A percentile compares a stretch with the other conserved stretches of the same genome.
Evolutionary conservation across 2,888 invertebrate genomes (phyloP).

Genomic region (Tholera decimalis): DNA sequence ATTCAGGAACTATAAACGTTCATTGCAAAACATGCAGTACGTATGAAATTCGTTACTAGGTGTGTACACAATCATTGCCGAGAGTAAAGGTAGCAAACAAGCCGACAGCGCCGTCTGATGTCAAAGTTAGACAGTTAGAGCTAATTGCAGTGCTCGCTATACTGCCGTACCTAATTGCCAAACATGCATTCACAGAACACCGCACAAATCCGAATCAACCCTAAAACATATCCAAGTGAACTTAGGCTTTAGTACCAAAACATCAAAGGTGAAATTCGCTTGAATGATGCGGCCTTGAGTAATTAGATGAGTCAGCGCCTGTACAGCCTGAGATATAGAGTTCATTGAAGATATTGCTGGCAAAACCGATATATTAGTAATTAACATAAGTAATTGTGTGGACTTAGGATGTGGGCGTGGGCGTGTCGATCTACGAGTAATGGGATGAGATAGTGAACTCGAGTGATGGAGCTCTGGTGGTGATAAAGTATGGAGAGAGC

Average conservation of each 20-base stretch:
- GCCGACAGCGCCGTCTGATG: slow-evolving; percentile 21
- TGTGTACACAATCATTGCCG: background rate
- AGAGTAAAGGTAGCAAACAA: slow-evolving; percentile 10
- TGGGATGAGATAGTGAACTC: slow-evolving; percentile 30
- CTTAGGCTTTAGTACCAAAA: background rate
- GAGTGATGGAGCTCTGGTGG: slow-evolving; percentile 5
- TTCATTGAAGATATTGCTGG: slow-evolving; percentile 51
- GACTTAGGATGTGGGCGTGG: slow-evolving; percentile 38
- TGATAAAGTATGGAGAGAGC: background rate
- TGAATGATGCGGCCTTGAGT: slow-evolving; percentile 13
- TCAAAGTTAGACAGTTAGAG: slow-evolving; percentile 33
- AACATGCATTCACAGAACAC: slow-evolving; percentile 51
- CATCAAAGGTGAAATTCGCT: slow-evolving; percentile 8
- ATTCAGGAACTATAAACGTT: background rate
- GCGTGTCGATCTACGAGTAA: background rate
- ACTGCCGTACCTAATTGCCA: slow-evolving; percentile 48
- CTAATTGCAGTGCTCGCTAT: slow-evolving; percentile 39
- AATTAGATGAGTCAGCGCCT: slow-evolving; percentile 50
- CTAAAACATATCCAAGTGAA: slow-evolving; percentile 6
- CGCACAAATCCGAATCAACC: slow-evolving; percentile 37
- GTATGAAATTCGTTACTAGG: background rate
- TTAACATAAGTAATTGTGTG: slow-evolving; percentile 56
- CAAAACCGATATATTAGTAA: slow-evolving; percentile 43
- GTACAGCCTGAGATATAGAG: slow-evolving; percentile 45
- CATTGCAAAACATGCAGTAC: background rate